Evolutionary conservation across 2,113 vertebrate genomes (phyloP), one percentile per base, ranked within the genome.

Genomic region (Acanthisitta chloris): DNA sequence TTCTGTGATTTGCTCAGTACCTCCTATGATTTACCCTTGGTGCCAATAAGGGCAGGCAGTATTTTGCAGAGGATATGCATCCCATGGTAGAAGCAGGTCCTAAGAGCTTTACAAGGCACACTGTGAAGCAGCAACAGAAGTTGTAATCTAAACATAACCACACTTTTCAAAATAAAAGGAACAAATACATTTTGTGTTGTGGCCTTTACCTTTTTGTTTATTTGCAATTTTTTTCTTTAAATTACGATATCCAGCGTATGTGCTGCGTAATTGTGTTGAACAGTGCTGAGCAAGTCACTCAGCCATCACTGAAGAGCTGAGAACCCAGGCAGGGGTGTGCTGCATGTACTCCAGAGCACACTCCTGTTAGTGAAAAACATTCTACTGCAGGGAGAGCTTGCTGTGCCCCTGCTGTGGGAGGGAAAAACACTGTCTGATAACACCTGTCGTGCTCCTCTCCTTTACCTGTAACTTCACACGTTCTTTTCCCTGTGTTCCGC

Each of bases 1-100:
- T 93, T 59, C 88, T 86, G 92, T 94, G 96, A 93, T 97, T 96
- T 96, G 93, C 77, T 95, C 92, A 78, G 82, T 81, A 67, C 93
- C 82, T 95, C 61, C 90, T 92, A 92, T 95, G 92, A 95, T 95
- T 96, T 96, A 95, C 72, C 80, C 82, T 88, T 73, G 55, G 72
- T 96, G 96, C 90, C 90, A 88, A 8, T 92, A 71, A 92, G 76
- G 88, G 79, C 88, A 95, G 86, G 94, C 90, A 93, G 76, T 95
- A 94, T 96, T 96, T 96, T 95, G 90, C 86, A 76, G 88, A 76
- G 72, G 24, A 64, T 90, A 28, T 36, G 72, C 82, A 86, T 94
- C 85, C 76, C 2, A 4, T 67, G 34, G 67, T 70, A 67, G 48
- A 76, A 86, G n/a, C 72, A 71, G 43, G 59, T 93, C 67, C 76